Evolutionary conservation across 2,888 invertebrate species (phyloP), one percentile per base, ranked within the genome.

Genomic region (Antitype chi): DNA sequence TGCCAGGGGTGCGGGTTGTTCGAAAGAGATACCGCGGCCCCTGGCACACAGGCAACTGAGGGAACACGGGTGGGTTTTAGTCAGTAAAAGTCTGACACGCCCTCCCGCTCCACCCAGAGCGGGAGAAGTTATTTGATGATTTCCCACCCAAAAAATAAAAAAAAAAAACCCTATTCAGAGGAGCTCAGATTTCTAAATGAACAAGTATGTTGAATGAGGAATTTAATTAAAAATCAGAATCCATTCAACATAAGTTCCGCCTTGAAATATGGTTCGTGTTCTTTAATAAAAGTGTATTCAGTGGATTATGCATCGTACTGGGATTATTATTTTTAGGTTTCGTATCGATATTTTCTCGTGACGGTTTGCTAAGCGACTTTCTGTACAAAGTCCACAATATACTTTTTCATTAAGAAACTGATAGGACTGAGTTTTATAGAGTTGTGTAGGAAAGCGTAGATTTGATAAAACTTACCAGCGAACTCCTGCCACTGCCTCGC

Each of bases 171-270:
- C 57, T 66, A 76, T 84, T 86, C 78, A 84, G 63, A 70, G n/a
- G 55, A 86, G 79, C 72, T 81, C 69, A 78, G 85, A 81, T 81
- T 77, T 84, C 69, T 76, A 86, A 88, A 88, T 88, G 87, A 88
- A 75, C 86, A 84, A 88, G 81, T 76, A 81, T 86, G 84, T 86
- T 87, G 78, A 86, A 87, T 77, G 70, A 81, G 66, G 76, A 86
- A 86, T 86, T 86, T 84, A 84, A 87, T 87, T 88, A 88, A 88
- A 86, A 86, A 86, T 88, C 88, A 74, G 84, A 81, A 80, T 84
- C 84, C 79, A 86, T 86, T 86, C 77, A 84, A 23, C 71, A 67
- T 83, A 86, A 80, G 74, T 78, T 85, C 59, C 38, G 68, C 53
- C 59, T 85, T 74, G 67, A 67, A 81, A 85, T 85, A 76, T 79